These are phyloP conservation scores for Anneissia japonica DNA, from an alignment of 35 echinoderm and acorn worm genomes.

Conservation along the genomic window DNA sequence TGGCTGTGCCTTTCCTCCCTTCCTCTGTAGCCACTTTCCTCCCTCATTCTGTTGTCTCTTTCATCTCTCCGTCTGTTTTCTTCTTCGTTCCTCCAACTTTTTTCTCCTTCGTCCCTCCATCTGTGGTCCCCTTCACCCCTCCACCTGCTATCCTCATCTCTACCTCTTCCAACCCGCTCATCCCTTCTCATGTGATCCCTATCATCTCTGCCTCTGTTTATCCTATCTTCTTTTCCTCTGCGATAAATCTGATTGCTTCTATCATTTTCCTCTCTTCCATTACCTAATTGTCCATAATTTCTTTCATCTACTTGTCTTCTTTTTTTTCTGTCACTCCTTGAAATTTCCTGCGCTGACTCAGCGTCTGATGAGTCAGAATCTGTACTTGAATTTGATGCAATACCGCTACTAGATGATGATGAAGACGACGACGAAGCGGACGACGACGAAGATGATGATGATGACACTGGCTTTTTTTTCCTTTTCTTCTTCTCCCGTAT, in stretches of 20 bases:
- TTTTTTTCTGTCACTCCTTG: slow-evolving; percentile 6
- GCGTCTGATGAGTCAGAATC: neutral
- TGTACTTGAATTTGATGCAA: slow-evolving; percentile 3
- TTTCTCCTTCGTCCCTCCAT: neutral
- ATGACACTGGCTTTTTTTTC: neutral
- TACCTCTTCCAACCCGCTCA: neutral
- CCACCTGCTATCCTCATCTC: neutral
- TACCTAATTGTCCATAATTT: neutral
- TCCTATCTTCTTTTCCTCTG: neutral
- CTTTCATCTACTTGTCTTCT: neutral
- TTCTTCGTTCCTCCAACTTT: neutral
- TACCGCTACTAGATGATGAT: neutral
- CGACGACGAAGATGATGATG: neutral
- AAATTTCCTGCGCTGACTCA: neutral
- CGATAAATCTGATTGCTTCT: neutral
- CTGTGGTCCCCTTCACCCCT: neutral
- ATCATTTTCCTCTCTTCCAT: neutral
- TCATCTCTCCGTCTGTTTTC: slow-evolving; percentile 5
- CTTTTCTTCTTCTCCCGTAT: neutral
- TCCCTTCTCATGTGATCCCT: neutral
- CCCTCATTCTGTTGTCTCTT: neutral
- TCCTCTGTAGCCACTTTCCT: neutral
- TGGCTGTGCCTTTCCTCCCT: neutral
- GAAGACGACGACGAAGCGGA: neutral
- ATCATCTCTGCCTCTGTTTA: neutral